Percentiles rank a stretch among this genome's conserved stretches.
Conservation (phyloP, 2,113 vertebrate species). For the Gorsachius goisagi region DNA sequence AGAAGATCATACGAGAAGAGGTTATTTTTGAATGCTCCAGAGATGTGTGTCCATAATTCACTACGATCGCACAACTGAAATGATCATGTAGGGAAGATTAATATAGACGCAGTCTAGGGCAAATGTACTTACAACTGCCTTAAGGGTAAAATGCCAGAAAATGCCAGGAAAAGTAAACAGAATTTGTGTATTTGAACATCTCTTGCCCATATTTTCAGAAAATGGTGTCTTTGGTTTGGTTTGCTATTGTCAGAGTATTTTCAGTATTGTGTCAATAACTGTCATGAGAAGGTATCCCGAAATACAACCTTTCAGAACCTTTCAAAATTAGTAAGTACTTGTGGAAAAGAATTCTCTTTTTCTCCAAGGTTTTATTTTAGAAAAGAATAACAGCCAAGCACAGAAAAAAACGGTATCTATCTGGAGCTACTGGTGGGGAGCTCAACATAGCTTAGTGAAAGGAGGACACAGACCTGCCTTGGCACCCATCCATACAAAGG, state of each 20-base stretch:
- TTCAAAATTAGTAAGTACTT: not conserved
- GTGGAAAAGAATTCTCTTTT: not conserved
- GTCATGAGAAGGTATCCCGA: not conserved
- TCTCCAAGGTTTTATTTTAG: not conserved
- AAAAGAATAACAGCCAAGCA: not conserved
- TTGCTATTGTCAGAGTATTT: not conserved
- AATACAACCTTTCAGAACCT: not conserved
- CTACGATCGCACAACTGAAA: not conserved
- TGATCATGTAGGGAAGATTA: not conserved
- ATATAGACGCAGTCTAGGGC: not conserved
- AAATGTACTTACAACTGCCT: not conserved
- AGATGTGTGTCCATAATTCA: not conserved
- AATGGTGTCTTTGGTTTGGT: not conserved
- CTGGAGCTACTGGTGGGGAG: not conserved
- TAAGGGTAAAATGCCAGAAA: not conserved
- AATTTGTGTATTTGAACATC: not conserved
- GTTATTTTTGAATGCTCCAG: not conserved
- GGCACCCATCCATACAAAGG: not conserved
- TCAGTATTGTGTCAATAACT: not conserved
- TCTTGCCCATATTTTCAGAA: not conserved
- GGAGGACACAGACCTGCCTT: not conserved
- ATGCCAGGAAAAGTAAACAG: not conserved
- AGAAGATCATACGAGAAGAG: not conserved
- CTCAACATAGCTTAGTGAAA: not conserved
- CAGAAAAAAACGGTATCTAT: not conserved